A percentile compares a stretch with the other conserved stretches of the same genome.
Conservation (phyloP, 2,797 vertebrate species). For the Sciurus vulgaris region DNA sequence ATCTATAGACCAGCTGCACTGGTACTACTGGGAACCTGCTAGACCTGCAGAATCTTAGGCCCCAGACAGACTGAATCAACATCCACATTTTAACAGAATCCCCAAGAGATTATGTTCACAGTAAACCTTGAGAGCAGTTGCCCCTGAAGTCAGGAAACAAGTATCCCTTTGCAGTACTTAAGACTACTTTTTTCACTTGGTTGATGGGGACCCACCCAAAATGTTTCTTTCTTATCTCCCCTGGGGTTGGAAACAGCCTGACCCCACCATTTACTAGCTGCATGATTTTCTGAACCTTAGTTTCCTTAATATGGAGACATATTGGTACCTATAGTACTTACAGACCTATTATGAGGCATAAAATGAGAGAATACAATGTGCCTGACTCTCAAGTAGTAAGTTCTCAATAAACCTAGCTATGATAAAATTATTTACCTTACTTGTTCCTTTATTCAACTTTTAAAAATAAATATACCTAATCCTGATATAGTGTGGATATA, state of each 20-base stretch:
- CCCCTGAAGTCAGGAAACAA: not conserved
- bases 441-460: not conserved
- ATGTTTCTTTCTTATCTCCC: not conserved
- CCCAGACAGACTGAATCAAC: not conserved
- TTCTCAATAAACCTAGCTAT: conserved; percentile 8
- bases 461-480: not conserved
- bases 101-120: not conserved
- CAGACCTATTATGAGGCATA: not conserved
- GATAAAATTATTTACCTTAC: not conserved
- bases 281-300: not conserved
- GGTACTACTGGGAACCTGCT: not conserved
- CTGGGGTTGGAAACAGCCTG: not conserved
- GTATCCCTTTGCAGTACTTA: not conserved
- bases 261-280: not conserved
- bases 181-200: not conserved
- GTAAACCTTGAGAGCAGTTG: not conserved
- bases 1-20: not conserved
- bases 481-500: not conserved
- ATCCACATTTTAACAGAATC: not conserved
- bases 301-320: not conserved
- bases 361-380: not conserved
- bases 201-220: not conserved
- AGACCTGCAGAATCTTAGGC: not conserved
- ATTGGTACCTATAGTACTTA: not conserved
- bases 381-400: not conserved